Conservation (phyloP, 2,113 vertebrate species). For the Ophthalmolycus amberensis region DNA sequence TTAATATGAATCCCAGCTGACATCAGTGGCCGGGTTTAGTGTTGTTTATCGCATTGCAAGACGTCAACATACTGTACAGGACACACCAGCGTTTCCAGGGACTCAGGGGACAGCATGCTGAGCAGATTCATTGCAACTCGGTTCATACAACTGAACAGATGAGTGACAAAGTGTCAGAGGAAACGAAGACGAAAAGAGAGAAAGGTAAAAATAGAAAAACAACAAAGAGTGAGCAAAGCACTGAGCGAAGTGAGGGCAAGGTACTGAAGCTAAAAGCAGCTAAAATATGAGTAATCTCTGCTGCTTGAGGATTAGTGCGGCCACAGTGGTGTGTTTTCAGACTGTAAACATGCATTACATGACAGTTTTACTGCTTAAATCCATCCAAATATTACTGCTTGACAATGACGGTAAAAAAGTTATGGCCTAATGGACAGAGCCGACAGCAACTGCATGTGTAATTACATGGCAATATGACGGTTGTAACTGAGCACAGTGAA, state of each 20-base stretch:
- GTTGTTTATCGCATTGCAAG: slow-evolving; percentile 27
- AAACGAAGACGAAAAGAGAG: not conserved
- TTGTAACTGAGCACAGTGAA: not conserved
- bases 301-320: slow-evolving; percentile 53
- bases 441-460: not conserved
- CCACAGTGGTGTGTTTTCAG: slow-evolving; percentile 46
- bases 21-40: slow-evolving; percentile 14
- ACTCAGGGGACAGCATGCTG: not conserved
- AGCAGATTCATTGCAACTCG: not conserved
- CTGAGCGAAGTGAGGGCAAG: not conserved
- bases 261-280: slow-evolving; percentile 53
- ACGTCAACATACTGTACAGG: slow-evolving; percentile 28
- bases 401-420: not conserved
- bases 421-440: not conserved
- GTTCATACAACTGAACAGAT: not conserved
- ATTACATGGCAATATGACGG: not conserved
- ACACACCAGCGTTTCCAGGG: slow-evolving; percentile 24
- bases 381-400: slow-evolving; percentile 10
- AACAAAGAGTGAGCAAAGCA: not conserved
- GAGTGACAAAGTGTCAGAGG: not conserved
- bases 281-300: slow-evolving; percentile 64
- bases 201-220: not conserved
- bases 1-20: not conserved
- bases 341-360: slow-evolving; percentile 30
- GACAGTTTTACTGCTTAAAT: not conserved